Evolutionary conservation across 1,140 invertebrate species (phyloP).

Genomic region (Drosophila subobscura): DNA sequence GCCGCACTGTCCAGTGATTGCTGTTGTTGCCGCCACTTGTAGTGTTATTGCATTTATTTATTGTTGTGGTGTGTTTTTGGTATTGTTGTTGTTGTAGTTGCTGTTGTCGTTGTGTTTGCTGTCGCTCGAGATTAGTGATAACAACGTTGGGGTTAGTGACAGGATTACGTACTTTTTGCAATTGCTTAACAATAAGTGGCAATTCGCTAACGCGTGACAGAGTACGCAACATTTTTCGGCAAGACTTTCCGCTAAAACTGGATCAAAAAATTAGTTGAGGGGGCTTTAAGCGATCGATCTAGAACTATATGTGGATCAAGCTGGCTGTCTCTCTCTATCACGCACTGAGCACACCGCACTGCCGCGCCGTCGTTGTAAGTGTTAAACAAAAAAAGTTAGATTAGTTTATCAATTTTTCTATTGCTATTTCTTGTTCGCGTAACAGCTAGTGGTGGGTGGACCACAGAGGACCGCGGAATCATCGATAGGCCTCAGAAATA

Average conservation of each 20-base stretch:
- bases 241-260: too few relatives aligned
- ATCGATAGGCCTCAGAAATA: too few relatives aligned
- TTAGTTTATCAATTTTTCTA: conserved; percentile 41
- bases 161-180: conserved; percentile 82
- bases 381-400: conserved; percentile 41
- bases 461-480: too few relatives aligned
- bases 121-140: conserved; percentile 38
- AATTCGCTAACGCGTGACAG: conserved; percentile 77
- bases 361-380: conserved; percentile 43
- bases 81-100: conserved; percentile 25
- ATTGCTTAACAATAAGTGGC: conserved; percentile 78
- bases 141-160: conserved; percentile 52
- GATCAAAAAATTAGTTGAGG: too few relatives aligned
- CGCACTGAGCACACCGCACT: conserved; percentile 15
- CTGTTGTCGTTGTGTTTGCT: conserved; percentile 27
- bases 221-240: conserved; percentile 73
- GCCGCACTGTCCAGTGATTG: conserved; percentile 8
- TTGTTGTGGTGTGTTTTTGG: conserved; percentile 13
- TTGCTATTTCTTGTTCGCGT: conserved; percentile 48
- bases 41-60: conserved; percentile 20
- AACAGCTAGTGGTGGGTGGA: conserved; percentile 43
- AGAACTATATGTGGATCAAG: conserved; percentile 1
- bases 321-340: conserved; percentile 27
- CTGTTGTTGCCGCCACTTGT: conserved; percentile 5
- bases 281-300: too few relatives aligned